Base-by-base conservation (phyloP, 2,113 vertebrate species). In the Alligator sinensis region DNA sequence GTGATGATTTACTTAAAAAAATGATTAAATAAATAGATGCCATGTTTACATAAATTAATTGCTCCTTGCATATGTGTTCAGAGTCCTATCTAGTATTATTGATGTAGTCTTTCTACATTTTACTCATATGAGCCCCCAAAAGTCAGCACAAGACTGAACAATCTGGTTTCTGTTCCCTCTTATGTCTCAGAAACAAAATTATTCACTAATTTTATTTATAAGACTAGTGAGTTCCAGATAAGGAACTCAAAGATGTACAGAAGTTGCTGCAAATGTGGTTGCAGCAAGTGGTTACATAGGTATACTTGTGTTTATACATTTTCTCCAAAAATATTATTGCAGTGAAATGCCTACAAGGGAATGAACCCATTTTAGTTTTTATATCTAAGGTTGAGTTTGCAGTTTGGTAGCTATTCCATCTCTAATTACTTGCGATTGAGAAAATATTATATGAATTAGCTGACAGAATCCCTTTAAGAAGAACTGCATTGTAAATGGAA, bases 11-110 rank as follows among this genome's bases (percentile, higher is more conserved):
- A 11, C 6, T 54, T 21, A 55, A 82, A 89, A 9, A 19, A 66
- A 30, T 59, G 9, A 2, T 9, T 74, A 0, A 9, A 14, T 59
- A 13, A 19, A 11, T 28, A 17, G 2, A 47, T 63, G 34, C 34
- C 34, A 34, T 34, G 34, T 34, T 34, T 34, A 34, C 61, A 47
- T 25, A 74, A 77, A 54, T 63, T 2, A 92, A 85, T 68, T 10
- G 4, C 8, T 62, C 8, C 59, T 9, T 54, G 11, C 4, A 3
- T 2, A 1, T 30, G 17, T 66, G 15, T 55, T 25, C 6, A 6
- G n/a, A 28, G 14, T 61, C 4, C 15, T 70, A 24, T 2, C 4
- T 30, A 25, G 4, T 1, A 59, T 27, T 0, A 11, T 22, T 70
- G 11, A 30, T 70, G n/a, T 59, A 58, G 0, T 38, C 38, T 75